These are phyloP conservation scores for Oreotrochilus melanogaster DNA, from an alignment of 2,113 vertebrate species.

Conservation along the genomic window DNA sequence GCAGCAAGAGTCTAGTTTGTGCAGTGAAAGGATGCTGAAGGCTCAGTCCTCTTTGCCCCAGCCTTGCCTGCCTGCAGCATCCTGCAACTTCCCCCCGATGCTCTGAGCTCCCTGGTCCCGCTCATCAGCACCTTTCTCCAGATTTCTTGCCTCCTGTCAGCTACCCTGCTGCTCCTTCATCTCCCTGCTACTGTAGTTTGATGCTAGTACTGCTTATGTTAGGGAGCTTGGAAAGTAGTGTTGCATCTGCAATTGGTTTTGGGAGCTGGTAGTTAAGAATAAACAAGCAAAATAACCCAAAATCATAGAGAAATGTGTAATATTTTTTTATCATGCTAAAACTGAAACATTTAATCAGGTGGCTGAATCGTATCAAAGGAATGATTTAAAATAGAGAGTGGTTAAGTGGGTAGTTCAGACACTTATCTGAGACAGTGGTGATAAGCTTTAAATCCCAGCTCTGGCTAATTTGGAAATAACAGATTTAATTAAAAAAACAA, in stretches of 20 bases:
- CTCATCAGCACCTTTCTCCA: background rate
- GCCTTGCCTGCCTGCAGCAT: background rate
- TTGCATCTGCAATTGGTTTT: background rate
- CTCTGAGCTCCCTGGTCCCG: background rate
- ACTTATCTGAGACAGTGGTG: background rate
- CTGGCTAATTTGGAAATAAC: background rate
- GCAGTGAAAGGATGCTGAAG: background rate
- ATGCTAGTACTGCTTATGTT: background rate
- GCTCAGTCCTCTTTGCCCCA: background rate
- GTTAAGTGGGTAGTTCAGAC: background rate
- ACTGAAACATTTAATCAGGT: background rate
- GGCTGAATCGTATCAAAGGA: background rate
- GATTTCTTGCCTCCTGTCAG: background rate
- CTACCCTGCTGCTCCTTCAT: background rate
- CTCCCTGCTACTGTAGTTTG: background rate
- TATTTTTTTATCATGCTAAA: background rate
- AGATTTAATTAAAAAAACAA: background rate
- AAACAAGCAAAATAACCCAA: background rate
- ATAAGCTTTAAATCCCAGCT: background rate
- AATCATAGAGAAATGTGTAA: background rate
- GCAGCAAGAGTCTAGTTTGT: background rate
- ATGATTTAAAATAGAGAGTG: background rate
- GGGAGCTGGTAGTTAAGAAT: background rate
- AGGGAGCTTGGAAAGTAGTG: background rate
- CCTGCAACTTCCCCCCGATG: accelerated